These are phyloP conservation scores for Dicentrarchus labrax DNA, from an alignment of 2,113 vertebrate genomes.

Conservation along the genomic window DNA sequence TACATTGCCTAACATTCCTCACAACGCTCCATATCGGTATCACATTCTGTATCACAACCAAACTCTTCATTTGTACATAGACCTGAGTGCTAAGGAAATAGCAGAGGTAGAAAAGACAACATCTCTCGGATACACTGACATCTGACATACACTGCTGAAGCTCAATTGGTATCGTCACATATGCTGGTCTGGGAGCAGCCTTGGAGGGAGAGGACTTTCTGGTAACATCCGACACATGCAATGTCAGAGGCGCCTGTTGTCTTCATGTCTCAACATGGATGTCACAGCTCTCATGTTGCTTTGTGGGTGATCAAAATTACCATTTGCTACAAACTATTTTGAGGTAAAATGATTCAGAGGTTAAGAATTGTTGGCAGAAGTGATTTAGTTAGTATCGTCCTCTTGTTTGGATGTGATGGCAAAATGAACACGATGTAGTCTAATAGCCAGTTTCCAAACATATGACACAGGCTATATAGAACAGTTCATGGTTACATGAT, in stretches of 20 bases:
- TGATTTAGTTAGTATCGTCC: neutral
- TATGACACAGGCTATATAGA: neutral
- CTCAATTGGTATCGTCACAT: neutral
- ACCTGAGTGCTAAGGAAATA: neutral
- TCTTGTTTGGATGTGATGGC: neutral
- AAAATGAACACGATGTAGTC: neutral
- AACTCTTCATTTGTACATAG: constrained; percentile 10
- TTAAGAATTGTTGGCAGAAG: neutral
- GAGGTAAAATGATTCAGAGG: neutral
- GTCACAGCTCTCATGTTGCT: neutral
- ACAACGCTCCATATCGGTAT: neutral
- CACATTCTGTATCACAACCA: neutral
- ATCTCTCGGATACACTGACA: neutral
- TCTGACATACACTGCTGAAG: neutral
- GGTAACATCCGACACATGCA: neutral
- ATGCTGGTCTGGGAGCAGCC: neutral
- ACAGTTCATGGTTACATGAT: neutral
- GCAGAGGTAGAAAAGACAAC: neutral
- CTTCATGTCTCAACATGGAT: neutral
- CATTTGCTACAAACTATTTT: neutral
- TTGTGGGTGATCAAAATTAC: neutral
- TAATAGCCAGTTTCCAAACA: neutral
- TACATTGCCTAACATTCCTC: neutral
- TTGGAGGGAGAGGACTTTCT: neutral
- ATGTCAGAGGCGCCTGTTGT: neutral